Percentiles rank a stretch among this genome's conserved stretches.
These are phyloP conservation scores for Mobula hypostoma DNA, from an alignment of 2,113 vertebrate genomes.

Conservation along the genomic window DNA sequence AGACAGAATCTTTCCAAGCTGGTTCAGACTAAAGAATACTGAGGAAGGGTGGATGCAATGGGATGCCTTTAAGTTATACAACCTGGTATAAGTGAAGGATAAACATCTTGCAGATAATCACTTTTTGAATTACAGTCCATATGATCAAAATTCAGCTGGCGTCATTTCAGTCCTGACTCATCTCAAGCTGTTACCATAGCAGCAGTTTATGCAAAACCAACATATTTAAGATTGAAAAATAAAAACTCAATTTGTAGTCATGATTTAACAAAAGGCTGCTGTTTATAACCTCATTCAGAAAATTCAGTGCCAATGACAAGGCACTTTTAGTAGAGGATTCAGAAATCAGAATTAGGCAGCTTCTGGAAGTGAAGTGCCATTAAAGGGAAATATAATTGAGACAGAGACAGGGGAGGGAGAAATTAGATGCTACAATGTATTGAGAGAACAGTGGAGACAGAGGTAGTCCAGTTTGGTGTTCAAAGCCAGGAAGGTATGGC, in stretches of 20 bases:
- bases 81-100: not conserved
- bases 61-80: not conserved
- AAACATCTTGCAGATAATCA: not conserved
- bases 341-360: not conserved
- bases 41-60: not conserved
- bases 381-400: not conserved
- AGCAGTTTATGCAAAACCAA: constrained; percentile 4
- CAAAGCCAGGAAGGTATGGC: too few species aligned
- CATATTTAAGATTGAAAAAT: not conserved
- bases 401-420: not conserved
- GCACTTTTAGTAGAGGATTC: not conserved
- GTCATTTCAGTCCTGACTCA: not conserved
- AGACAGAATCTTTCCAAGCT: not conserved
- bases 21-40: not conserved
- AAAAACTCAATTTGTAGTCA: not conserved
- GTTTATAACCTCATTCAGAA: not conserved
- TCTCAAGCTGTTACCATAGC: not conserved
- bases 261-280: constrained; percentile 3
- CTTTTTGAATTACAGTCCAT: not conserved
- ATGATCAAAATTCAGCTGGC: not conserved
- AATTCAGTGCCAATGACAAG: not conserved
- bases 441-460: too few species aligned
- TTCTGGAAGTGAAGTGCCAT: too few species aligned
- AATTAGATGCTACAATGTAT: too few species aligned
- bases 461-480: too few species aligned